Evolutionary conservation across 37 sponge, comb jelly and placozoan genomes (phyloP), one percentile per base, ranked within the genome.

Genomic region (Spongia lamella): DNA sequence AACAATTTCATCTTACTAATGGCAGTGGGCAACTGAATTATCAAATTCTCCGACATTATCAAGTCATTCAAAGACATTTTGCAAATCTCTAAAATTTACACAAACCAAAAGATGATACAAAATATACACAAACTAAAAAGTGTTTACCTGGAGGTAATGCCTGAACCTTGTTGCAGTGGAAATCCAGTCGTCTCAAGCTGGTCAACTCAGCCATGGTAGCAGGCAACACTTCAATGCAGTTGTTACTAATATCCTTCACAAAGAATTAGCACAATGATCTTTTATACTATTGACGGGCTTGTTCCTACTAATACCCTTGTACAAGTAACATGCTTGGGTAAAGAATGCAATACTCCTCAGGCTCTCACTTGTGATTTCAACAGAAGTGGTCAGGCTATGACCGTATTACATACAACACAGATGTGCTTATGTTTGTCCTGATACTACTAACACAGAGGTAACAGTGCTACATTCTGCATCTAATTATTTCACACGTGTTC

Each of bases 221-320:
- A 0, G 91, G 91, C 21, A 90, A 79, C 2, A 78, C 86, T 7
- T 53, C 57, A 0, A 90, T 62, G 5, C 38, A 27, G 67, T 90
- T 90, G 56, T 86, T 82, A 62, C 91, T 82, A 14, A 79, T 54
- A 43, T 85, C 83, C 75, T 80, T 56, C n/a, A 2, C 20, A 55
- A 17, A 31, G 27, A 31, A 27, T 17, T 34, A 31, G 3, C 64
- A 63, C 32, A 27, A 31, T n/a, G n/a, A n/a, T n/a, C n/a, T n/a
- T n/a, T n/a, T n/a, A n/a, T n/a, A n/a, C n/a, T n/a, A n/a, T n/a
- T n/a, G 35, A 31, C 3, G 19, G 35, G 33, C 19, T 35, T 24
- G 25, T 24, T 43, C 36, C n/a, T n/a, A n/a, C n/a, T n/a, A n/a
- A n/a, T n/a, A n/a, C n/a, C n/a, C n/a, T n/a, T n/a, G n/a, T n/a